Base-by-base conservation (phyloP, 2,113 vertebrate genomes). In the Phoxinus phoxinus region DNA sequence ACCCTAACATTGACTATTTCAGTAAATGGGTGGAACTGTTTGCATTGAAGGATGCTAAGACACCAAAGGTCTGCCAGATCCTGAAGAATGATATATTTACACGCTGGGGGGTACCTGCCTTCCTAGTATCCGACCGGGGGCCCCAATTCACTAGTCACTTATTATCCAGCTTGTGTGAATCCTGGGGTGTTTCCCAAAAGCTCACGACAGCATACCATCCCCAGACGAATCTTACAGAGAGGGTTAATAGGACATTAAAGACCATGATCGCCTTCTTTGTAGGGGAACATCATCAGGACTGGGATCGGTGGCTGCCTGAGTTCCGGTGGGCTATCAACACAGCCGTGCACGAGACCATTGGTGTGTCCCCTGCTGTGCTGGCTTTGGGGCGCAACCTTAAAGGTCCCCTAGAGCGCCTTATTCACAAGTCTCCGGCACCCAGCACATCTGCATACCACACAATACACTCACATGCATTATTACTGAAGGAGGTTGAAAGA, bases 51-150 rank as follows among this genome's bases (percentile, higher is more conserved):
- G 58, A 59, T 61, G 58, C 58, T 1, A 25, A 61, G 23, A 74
- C 21, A 7, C 72, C 72, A 41, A 35, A 23, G 12, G 37, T 74
- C 8, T 74, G 37, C 9, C 30, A 41, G 21, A 74, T 74, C 17
- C 35, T 74, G 32, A 74, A 23, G n/a, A 41, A 74, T 46, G 72
- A 74, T 3, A 74, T 74, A n/a, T n/a, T n/a, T n/a, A n/a, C n/a
- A n/a, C n/a, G n/a, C 5, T 75, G 72, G 23, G 41, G 72, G 23
- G 41, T 75, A 11, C 23, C 59, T 11, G 41, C 72, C 41, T 44
- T 44, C n/a, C 6, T 75, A 1, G 72, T 75, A 12, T 75, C 72
- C 11, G 72, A 75, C 3, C 1, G 41, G 7, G 72, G 72, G 25
- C 72, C 74, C 3, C 74, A 76, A 25, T 76, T 44, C 4, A 76